Conservation (phyloP, 2,113 vertebrate species). For the Cygnus buccinator region DNA sequence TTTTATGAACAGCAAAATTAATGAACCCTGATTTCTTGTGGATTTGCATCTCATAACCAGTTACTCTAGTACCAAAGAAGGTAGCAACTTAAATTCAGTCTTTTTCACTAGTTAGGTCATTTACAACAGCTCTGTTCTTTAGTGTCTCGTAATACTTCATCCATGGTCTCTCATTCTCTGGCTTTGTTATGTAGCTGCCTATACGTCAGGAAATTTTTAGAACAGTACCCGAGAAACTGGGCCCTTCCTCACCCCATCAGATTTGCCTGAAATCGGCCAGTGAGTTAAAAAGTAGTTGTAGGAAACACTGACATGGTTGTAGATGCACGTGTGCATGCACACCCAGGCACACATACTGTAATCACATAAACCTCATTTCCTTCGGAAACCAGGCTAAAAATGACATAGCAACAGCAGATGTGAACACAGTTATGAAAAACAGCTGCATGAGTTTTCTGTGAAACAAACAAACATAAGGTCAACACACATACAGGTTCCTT, state of each 20-base stretch:
- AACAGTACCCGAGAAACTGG: fast-evolving
- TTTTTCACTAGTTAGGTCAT: neutral
- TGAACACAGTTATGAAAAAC: constrained; percentile 40
- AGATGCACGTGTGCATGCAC: neutral
- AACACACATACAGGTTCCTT: constrained; percentile 24
- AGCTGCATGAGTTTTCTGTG: neutral
- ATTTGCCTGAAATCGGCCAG: neutral
- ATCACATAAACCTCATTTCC: constrained; percentile 67
- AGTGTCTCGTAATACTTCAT: neutral
- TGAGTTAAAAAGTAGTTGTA: neutral
- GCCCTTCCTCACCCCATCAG: neutral
- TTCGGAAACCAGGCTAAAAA: constrained; percentile 46
- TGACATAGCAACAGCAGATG: constrained; percentile 44
- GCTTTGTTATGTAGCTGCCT: neutral
- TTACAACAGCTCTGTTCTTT: neutral
- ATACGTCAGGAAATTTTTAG: neutral
- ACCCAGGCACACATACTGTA: constrained; percentile 7
- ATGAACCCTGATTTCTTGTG: neutral
- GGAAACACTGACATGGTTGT: neutral
- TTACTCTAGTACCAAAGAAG: neutral
- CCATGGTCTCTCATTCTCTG: neutral
- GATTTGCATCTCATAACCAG: neutral
- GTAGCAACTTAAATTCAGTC: neutral
- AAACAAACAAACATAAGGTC: constrained; percentile 62
- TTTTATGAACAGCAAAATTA: neutral